These are phyloP conservation scores for Hemicentrotus pulcherrimus DNA, from an alignment of 35 echinoderm and acorn worm genomes.

Conservation along the genomic window DNA sequence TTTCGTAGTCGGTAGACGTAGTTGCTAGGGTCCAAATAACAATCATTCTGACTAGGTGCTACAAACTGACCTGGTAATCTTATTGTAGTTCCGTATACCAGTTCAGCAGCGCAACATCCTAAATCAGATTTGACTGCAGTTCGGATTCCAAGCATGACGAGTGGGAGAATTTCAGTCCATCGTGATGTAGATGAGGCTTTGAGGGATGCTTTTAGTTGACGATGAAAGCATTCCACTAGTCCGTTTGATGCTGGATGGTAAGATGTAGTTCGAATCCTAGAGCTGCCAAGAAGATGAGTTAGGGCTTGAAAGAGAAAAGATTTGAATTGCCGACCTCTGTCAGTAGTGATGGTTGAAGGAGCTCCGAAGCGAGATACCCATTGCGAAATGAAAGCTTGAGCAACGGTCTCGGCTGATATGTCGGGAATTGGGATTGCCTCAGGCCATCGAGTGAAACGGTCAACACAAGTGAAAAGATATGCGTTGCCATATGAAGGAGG, in stretches of 20 bases:
- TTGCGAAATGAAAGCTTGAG: slow-evolving; percentile 40
- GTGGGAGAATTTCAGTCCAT: slow-evolving; percentile 56
- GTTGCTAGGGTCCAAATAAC: slow-evolving; percentile 27
- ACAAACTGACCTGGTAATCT: slow-evolving; percentile 37
- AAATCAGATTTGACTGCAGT: slow-evolving; percentile 65
- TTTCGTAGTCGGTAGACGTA: slow-evolving; percentile 31
- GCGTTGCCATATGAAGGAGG: slow-evolving; percentile 61
- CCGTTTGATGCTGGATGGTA: slow-evolving; percentile 55
- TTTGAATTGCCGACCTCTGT: slow-evolving; percentile 67
- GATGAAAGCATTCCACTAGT: slow-evolving; percentile 55
- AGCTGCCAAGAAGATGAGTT: slow-evolving; percentile 45
- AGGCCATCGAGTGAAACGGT: slow-evolving; percentile 75
- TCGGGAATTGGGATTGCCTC: slow-evolving; percentile 64
- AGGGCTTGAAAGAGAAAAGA: slow-evolving; percentile 55
- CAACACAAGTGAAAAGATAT: slow-evolving; percentile 72
- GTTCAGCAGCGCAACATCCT: slow-evolving; percentile 50
- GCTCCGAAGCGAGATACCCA: slow-evolving; percentile 55
- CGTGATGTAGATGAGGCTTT: not conserved
- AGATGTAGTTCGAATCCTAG: slow-evolving; percentile 53
- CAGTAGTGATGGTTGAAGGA: slow-evolving; percentile 46
- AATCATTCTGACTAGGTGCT: not conserved
- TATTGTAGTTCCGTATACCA: slow-evolving; percentile 58
- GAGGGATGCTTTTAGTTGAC: slow-evolving; percentile 59
- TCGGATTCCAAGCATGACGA: slow-evolving; percentile 61
- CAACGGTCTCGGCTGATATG: slow-evolving; percentile 60